Conservation (phyloP, 2,113 vertebrate genomes). For the Dissostichus mawsoni region DNA sequence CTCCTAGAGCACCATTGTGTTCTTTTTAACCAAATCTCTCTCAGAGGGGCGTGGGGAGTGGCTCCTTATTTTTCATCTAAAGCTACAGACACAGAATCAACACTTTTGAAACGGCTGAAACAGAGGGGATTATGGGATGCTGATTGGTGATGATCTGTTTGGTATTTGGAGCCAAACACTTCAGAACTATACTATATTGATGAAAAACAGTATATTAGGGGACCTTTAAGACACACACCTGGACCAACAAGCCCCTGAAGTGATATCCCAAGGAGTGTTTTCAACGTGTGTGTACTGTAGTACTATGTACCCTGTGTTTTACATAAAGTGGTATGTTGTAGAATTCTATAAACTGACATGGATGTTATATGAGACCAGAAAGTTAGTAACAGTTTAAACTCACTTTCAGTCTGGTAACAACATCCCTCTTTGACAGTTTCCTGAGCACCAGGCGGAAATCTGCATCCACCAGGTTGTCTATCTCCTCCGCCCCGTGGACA, state of each 20-base stretch:
- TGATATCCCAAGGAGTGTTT: background rate
- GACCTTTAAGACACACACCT: background rate
- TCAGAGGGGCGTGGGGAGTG: too few species aligned
- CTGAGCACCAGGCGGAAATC: constrained; percentile 96
- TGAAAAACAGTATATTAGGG: too few species aligned
- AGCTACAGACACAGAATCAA: too few species aligned
- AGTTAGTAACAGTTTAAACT: constrained; percentile 16
- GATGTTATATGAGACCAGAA: background rate
- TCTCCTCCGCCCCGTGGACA: constrained; percentile 94
- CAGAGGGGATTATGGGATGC: too few species aligned
- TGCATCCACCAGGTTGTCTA: constrained; percentile 95
- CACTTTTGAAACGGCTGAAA: too few species aligned
- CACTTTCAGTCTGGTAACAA: constrained; percentile 95
- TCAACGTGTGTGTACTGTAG: background rate
- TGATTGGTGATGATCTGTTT: too few species aligned
- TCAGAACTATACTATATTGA: too few species aligned
- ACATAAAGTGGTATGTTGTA: background rate
- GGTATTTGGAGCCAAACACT: too few species aligned
- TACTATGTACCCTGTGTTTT: background rate
- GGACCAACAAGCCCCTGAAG: too few species aligned
- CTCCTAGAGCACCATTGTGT: too few species aligned
- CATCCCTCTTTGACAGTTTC: constrained; percentile 95
- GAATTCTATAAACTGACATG: background rate
- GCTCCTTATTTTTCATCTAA: too few species aligned
- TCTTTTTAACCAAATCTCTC: too few species aligned